Evolutionary conservation across 2,797 vertebrate species (phyloP), one percentile per base, ranked within the genome.

Genomic region (Chaunax sp.): DNA sequence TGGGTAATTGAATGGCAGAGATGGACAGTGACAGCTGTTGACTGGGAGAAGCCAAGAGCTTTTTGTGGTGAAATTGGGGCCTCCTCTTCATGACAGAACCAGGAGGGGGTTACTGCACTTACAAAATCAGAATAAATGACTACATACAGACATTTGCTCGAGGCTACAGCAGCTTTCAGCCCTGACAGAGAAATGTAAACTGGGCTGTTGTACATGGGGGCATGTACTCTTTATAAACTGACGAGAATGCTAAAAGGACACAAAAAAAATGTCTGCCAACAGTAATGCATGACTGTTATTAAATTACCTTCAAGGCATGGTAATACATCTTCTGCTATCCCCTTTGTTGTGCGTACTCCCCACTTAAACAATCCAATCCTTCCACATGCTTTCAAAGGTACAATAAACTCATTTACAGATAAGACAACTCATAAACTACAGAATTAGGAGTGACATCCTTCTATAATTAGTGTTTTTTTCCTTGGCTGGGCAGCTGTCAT

Each of bases 11-110:
- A 83, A 78, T 62, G 77, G 80, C 51, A 52, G 30, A 49, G 49
- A 82, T 68, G 53, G 58, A 76, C 76, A 87, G 77, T 77, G 80
- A 84, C 81, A 80, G 76, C 74, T 76, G 79, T 76, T 78, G 72
- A 86, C 80, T 75, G 60, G 62, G 72, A 66, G 69, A 79, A 71
- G 75, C 75, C 73, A 62, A 56, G 46, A 65, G 77, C 47, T 66
- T 78, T 81, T 80, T 75, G 47, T 74, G 26, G 14, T 18, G 22
- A 70, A 77, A 58, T 23, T 7, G 77, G 38, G 56, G 63, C 51
- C 33, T 19, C 10, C 49, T 69, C 59, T 68, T 72, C 37, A 49
- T 33, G 20, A 22, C 5, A 20, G 23, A 70, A 65, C 51, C 30
- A 67, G 3, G 20, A 25, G 66, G 43, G 45, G 56, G 47, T 28